Evolutionary conservation across 2,113 vertebrate genomes (phyloP).

Genomic region (Corythaeola cristata): DNA sequence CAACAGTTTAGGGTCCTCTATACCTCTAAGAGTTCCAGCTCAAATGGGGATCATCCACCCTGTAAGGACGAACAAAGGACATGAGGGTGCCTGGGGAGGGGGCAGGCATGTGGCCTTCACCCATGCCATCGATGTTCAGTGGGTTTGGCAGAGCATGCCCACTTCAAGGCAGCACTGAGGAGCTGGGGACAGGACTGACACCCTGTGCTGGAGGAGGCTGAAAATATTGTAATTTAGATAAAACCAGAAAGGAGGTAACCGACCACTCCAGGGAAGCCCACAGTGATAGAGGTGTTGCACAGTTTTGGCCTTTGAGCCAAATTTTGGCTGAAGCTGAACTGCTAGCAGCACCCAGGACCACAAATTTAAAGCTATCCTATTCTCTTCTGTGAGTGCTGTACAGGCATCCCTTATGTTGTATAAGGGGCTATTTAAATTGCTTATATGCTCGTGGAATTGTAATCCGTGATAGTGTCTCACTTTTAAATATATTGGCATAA

Average conservation of each 20-base stretch:
- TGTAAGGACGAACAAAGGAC: background rate
- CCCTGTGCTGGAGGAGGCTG: fast-evolving
- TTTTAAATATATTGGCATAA: background rate
- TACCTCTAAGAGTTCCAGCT: background rate
- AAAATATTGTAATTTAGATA: background rate
- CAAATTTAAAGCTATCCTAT: background rate
- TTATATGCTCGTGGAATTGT: background rate
- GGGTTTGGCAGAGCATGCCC: background rate
- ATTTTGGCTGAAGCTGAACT: background rate
- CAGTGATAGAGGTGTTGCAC: background rate
- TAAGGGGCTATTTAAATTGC: background rate
- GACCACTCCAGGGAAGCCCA: fast-evolving
- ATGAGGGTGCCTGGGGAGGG: background rate
- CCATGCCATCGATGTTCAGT: fast-evolving
- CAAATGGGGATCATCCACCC: background rate
- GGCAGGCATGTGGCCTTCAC: fast-evolving
- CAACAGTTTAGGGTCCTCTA: background rate
- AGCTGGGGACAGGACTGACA: background rate
- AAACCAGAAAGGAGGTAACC: fast-evolving
- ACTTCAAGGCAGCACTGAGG: background rate
- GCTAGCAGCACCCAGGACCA: background rate
- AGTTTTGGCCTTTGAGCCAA: background rate
- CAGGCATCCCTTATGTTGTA: background rate
- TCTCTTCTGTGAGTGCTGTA: fast-evolving
- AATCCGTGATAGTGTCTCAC: background rate